A percentile compares a stretch with the other conserved stretches of the same genome.
Evolutionary conservation across 92 coral and sea anemone species (phyloP).

Genomic region (Paramuricea clavata): DNA sequence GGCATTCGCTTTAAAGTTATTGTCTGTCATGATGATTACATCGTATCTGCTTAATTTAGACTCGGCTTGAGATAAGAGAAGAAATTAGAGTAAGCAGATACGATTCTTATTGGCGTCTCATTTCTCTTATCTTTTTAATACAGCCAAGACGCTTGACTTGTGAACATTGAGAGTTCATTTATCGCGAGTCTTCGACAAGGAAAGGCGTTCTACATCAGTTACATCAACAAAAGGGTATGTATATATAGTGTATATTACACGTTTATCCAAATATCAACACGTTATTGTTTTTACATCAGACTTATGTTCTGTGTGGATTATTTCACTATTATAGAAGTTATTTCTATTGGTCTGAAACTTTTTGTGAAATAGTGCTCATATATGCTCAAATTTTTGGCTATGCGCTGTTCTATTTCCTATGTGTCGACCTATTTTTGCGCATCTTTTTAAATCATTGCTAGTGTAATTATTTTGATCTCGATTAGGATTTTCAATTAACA

Average conservation of each 20-base stretch:
- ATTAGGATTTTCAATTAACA: neutral
- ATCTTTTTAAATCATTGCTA: neutral
- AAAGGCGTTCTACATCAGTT: neutral
- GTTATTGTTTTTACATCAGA: neutral
- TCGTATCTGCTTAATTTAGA: slow-evolving; percentile 29
- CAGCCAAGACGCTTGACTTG: neutral
- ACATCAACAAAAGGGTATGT: neutral
- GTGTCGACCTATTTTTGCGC: neutral
- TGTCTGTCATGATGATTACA: slow-evolving; percentile 30
- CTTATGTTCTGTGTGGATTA: neutral
- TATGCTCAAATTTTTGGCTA: neutral
- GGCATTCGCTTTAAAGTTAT: neutral
- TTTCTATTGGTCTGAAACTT: neutral
- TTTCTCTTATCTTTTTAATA: slow-evolving; percentile 14
- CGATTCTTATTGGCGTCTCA: neutral
- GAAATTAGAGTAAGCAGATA: neutral
- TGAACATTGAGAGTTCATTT: neutral
- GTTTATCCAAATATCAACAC: neutral
- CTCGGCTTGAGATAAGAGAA: slow-evolving; percentile 15
- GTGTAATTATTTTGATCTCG: neutral
- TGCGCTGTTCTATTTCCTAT: neutral
- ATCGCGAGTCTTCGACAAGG: neutral
- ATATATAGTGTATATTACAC: neutral
- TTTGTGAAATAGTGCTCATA: no score
- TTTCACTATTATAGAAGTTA: no score